These are phyloP conservation scores for Ageneiosus marmoratus DNA, from an alignment of 2,113 vertebrate genomes.

Conservation along the genomic window DNA sequence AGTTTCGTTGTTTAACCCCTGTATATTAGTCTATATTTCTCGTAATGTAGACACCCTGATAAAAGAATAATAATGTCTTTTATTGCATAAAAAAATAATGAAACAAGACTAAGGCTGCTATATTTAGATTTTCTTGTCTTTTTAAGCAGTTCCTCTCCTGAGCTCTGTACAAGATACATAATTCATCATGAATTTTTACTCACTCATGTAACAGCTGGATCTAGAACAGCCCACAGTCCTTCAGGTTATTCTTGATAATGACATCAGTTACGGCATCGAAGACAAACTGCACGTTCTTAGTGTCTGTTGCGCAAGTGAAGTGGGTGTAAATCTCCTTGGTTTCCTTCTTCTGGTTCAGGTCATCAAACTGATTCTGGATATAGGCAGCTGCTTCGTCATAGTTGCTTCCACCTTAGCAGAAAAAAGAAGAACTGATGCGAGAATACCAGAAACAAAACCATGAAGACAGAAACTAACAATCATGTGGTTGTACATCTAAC, in stretches of 20 bases:
- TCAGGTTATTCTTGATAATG: slow-evolving; percentile 99
- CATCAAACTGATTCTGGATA: slow-evolving; percentile 95
- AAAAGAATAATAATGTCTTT: neutral
- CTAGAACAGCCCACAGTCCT: slow-evolving; percentile 98
- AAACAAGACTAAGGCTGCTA: neutral
- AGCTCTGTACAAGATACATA: neutral
- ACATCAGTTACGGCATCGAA: slow-evolving; percentile 98
- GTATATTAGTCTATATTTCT: no score
- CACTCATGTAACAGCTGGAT: slow-evolving; percentile 41
- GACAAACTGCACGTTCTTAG: slow-evolving; percentile 98
- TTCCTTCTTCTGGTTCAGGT: slow-evolving; percentile 96
- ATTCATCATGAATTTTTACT: neutral
- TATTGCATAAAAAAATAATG: neutral
- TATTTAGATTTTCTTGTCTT: neutral
- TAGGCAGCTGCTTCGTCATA: slow-evolving; percentile 94
- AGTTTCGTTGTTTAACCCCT: no score
- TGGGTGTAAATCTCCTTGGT: slow-evolving; percentile 99
- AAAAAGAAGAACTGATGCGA: neutral
- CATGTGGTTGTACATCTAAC: neutral
- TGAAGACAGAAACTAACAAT: neutral
- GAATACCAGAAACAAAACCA: neutral
- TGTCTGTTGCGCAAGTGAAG: slow-evolving; percentile 97
- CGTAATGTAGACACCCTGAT: neutral
- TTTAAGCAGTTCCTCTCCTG: neutral
- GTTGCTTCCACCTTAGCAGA: slow-evolving; percentile 84